A percentile compares a stretch with the other conserved stretches of the same genome.
These are phyloP conservation scores for Andrena cerasifolii DNA, from an alignment of 1,140 invertebrate species.

Conservation along the genomic window DNA sequence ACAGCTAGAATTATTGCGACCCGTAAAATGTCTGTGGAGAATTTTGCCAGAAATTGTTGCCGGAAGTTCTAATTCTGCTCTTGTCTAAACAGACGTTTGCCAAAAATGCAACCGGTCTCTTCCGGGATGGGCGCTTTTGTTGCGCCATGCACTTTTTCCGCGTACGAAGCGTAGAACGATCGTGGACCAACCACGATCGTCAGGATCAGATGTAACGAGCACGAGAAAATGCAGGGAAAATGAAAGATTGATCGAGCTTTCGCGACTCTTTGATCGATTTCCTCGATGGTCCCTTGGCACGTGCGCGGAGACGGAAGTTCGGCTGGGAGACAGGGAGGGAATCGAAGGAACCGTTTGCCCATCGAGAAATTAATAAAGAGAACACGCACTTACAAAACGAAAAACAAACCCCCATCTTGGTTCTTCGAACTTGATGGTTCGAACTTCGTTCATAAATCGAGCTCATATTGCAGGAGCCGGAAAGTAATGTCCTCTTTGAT, in stretches of 20 bases:
- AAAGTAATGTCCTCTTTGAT: not conserved
- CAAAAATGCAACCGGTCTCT: constrained; percentile 1
- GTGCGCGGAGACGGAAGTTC: not conserved
- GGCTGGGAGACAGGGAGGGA: constrained; percentile 40
- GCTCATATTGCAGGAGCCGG: not conserved
- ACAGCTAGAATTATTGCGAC: not conserved
- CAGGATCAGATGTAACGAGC: not conserved
- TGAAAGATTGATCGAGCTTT: not conserved
- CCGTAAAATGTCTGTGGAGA: not conserved
- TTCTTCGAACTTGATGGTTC: too few species aligned
- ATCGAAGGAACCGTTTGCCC: constrained; percentile 16
- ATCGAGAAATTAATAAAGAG: too few species aligned
- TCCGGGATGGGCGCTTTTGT: not conserved
- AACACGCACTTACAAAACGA: too few species aligned
- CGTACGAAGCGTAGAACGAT: not conserved
- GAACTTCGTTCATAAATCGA: not conserved
- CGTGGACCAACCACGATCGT: too few species aligned
- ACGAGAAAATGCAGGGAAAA: not conserved
- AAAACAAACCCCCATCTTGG: too few species aligned
- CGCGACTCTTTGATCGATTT: not conserved
- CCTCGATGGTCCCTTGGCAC: not conserved
- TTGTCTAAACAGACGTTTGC: not conserved
- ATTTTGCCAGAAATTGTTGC: constrained; percentile 19
- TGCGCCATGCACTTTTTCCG: constrained; percentile 43
- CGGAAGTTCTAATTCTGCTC: constrained; percentile 11